Conservation (phyloP, 2,113 vertebrate genomes). For the Oreochromis tanganicae region DNA sequence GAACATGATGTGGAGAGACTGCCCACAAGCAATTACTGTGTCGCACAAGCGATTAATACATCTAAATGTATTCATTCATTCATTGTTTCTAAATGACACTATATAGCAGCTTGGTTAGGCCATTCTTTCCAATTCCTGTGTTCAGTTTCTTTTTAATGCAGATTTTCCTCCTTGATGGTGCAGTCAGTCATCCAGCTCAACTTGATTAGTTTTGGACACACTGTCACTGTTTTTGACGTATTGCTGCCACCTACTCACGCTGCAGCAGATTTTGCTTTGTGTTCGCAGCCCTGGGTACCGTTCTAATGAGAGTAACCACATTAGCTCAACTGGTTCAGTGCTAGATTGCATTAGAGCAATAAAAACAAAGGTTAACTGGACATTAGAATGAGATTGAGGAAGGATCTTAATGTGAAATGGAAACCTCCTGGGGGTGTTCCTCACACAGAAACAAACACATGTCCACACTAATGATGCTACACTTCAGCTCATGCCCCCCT, state of each 20-base stretch:
- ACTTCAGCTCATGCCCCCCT: not conserved
- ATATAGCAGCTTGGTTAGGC: not conserved
- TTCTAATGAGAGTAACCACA: constrained; percentile 20
- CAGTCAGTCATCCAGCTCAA: not conserved
- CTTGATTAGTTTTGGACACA: not conserved
- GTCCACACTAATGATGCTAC: not conserved
- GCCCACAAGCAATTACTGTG: not conserved
- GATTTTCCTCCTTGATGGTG: not conserved
- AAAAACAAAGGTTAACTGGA: constrained; percentile 62
- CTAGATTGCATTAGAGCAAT: constrained; percentile 57
- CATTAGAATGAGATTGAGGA: not conserved
- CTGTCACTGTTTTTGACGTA: not conserved
- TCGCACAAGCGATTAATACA: not conserved
- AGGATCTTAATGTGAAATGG: not conserved
- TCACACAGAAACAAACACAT: not conserved
- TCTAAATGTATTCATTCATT: not conserved
- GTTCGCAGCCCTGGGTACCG: not conserved
- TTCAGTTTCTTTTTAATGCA: not conserved
- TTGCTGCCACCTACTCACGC: not conserved
- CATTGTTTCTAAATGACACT: not conserved
- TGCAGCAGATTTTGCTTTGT: not conserved
- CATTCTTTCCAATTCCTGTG: not conserved
- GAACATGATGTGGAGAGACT: not conserved
- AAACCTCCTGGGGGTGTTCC: not conserved
- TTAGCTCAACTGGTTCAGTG: constrained; percentile 30